Base-by-base conservation (phyloP, 2,888 invertebrate genomes). In the Stomorhina lunata region DNA sequence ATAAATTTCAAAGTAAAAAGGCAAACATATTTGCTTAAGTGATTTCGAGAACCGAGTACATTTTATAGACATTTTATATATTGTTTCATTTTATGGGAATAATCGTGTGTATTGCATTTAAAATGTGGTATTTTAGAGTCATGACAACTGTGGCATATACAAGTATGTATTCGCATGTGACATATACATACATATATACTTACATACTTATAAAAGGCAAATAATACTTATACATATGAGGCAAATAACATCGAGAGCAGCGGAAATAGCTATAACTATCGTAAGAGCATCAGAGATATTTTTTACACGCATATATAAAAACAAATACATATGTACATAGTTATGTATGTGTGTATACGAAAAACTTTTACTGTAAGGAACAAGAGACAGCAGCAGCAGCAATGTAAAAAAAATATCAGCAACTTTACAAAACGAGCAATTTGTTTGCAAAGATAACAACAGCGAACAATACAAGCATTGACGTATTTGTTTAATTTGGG, bases 391-490 rank as follows among this genome's bases (percentile, higher is more conserved):
- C 12, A 48, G 32, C 4, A 50, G 34, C 15, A 15, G 34, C 50
- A 59, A 43, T 29, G 53, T 25, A 15, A 22, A 22, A 17, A 37
- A 32, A 22, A 77, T 32, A 53, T 17, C 48, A 61, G 53, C 32
- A 43, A 53, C n/a, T 27, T 40, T 50, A 65, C 57, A 71, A 78
- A 82, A 57, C 69, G 57, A 75, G 65, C 81, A 82, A 75, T 75
- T 82, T 78, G 78, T 75, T 78, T 65, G 50, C 32, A 40, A 59
- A 78, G 78, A 78, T 69, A 82, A 75, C 63, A 78, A n/a, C n/a
- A n/a, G n/a, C n/a, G n/a, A 78, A 57, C 20, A 48, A 48, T 17
- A 57, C 17, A 78, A 65, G 17, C 65, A 69, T 75, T 78, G 78
- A 75, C 63, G 63, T 66, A 73, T 81, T 81, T 81, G 78, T 57